Percentiles rank a stretch among this genome's conserved stretches.
Evolutionary conservation across 2,888 invertebrate species (phyloP).

Genomic region (Deilephila porcellus): DNA sequence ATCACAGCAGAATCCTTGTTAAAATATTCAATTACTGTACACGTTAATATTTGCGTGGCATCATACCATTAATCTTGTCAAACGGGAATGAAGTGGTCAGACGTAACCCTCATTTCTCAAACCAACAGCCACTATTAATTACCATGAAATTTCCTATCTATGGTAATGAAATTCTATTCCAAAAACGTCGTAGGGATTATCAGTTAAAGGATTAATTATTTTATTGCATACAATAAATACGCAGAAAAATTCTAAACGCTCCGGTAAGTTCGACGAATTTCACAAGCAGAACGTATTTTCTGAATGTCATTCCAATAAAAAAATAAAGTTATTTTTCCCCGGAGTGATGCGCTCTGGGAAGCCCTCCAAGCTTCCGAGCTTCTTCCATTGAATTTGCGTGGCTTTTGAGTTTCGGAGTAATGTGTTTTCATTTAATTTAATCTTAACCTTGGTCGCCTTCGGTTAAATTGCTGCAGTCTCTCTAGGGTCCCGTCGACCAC

Average conservation of each 20-base stretch:
- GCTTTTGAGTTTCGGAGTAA: constrained; percentile 32
- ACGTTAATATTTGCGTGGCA: constrained; percentile 62
- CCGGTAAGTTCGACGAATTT: neutral
- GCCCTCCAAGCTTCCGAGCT: neutral
- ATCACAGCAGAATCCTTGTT: neutral
- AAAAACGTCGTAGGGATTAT: constrained; percentile 56
- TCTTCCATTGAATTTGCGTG: constrained; percentile 14
- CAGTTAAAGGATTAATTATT: constrained; percentile 15
- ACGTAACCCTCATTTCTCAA: constrained; percentile 75
- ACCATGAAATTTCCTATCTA: constrained; percentile 70
- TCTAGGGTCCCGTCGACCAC: constrained; percentile 44
- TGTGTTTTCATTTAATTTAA: constrained; percentile 50
- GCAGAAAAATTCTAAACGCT: neutral
- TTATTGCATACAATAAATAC: neutral
- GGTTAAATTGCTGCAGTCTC: constrained; percentile 45
- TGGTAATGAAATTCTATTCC: constrained; percentile 62
- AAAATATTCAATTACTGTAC: constrained; percentile 47
- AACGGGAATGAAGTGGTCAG: constrained; percentile 75
- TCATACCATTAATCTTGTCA: constrained; percentile 69
- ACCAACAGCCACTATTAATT: constrained; percentile 67
- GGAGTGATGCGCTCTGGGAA: neutral
- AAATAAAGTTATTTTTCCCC: neutral
- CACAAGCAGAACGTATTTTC: neutral
- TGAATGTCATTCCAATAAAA: neutral
- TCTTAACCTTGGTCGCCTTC: constrained; percentile 41